Conservation (phyloP, 2,113 vertebrate species). For the Prunella himalayana region DNA sequence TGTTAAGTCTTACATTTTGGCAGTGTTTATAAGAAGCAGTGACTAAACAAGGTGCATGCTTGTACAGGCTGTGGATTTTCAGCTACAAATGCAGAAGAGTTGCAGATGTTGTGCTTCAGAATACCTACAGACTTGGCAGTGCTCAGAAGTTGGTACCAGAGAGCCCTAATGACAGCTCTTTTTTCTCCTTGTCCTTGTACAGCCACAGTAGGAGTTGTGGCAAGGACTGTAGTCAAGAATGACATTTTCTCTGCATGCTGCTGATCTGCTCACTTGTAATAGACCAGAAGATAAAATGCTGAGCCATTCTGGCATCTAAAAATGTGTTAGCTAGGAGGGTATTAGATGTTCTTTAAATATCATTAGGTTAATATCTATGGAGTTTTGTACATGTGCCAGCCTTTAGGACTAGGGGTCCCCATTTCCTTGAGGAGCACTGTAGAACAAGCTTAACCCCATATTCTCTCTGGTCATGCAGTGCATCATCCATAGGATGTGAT, state of each 20-base stretch:
- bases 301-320: background rate
- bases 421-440: background rate
- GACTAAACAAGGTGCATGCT: background rate
- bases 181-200: background rate
- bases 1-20: background rate
- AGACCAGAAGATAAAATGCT: background rate
- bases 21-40: background rate
- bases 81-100: background rate
- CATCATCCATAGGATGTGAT: background rate
- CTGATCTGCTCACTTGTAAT: background rate
- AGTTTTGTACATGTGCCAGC: background rate
- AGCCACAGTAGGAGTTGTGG: background rate
- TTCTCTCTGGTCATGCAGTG: background rate
- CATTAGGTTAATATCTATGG: background rate
- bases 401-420: background rate
- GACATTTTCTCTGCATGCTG: background rate
- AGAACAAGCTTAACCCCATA: background rate
- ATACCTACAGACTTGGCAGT: background rate
- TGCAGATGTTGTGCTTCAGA: background rate
- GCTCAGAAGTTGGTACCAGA: background rate
- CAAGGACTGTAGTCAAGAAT: background rate
- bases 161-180: background rate
- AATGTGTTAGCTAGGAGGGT: background rate
- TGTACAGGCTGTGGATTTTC: background rate
- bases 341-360: background rate